A percentile compares a stretch with the other conserved stretches of the same genome.
These are phyloP conservation scores for Drosophila malerkotliana DNA, from an alignment of 1,140 invertebrate species.

Conservation along the genomic window DNA sequence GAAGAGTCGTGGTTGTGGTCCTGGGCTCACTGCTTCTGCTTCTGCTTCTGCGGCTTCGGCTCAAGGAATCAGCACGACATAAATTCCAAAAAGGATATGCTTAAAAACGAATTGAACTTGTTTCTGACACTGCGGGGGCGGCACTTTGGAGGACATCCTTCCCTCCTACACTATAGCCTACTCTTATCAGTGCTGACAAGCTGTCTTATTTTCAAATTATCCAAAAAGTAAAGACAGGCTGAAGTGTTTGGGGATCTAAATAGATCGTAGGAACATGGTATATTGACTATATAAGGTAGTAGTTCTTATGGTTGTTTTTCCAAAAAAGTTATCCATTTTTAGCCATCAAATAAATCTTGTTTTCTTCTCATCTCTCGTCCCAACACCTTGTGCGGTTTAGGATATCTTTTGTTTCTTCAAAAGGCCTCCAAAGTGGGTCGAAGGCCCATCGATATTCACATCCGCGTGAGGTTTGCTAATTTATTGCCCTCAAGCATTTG, in stretches of 20 bases:
- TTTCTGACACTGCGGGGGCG: slow-evolving; percentile 33
- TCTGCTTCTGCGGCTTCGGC: neutral
- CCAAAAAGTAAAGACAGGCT: neutral
- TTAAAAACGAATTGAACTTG: slow-evolving; percentile 81
- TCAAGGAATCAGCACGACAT: slow-evolving; percentile 17
- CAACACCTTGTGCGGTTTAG: slow-evolving; percentile 4
- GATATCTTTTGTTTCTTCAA: neutral
- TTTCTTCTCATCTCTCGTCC: neutral
- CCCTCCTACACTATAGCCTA: neutral
- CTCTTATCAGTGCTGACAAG: slow-evolving; percentile 20
- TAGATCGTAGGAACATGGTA: no score
- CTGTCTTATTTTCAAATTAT: slow-evolving; percentile 13
- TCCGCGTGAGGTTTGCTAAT: slow-evolving; percentile 65
- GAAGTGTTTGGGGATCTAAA: neutral
- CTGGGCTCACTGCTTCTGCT: neutral
- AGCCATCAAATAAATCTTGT: no score
- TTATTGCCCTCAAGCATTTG: slow-evolving; percentile 70
- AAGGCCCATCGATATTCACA: slow-evolving; percentile 34
- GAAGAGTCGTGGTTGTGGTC: neutral
- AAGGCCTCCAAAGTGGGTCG: slow-evolving; percentile 20
- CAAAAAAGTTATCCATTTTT: neutral
- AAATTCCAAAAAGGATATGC: slow-evolving; percentile 68
- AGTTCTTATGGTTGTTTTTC: no score
- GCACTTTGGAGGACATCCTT: slow-evolving; percentile 8
- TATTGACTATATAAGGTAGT: no score